Evolutionary conservation across 2,113 vertebrate genomes (phyloP), one percentile per base, ranked within the genome.

Genomic region (Pogona vitticeps): DNA sequence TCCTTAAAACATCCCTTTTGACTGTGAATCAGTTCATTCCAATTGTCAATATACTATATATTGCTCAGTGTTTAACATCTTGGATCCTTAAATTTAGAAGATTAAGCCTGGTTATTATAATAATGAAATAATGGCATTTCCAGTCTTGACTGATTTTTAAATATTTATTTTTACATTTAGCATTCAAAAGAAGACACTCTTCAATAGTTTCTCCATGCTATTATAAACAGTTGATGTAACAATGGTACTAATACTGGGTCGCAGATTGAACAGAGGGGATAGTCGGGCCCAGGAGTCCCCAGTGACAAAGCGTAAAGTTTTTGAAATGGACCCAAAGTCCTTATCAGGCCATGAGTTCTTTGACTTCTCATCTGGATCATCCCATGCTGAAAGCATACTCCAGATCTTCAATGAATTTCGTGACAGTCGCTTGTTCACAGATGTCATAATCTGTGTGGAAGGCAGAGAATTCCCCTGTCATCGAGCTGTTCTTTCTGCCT

Each of bases 201-300:
- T 88, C 75, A 8, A 81, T 86, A 87, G 94, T 95, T 96, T 97
- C 95, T 96, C 95, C 91, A 89, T 96, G 94, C 91, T 91, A 94
- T 91, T 95, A 91, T 97, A 96, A 94, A 93, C 95, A 95, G 91
- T 94, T 94, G 93, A 97, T 95, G 96, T 96, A 97, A 97, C 97
- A 97, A 99, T 99, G 99, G 99, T 99, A 96, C 97, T 99, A 97
- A 99, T 99, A 96, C 88, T 99, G 95, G 98, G 99, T 91, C 97
- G 99, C 94, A 97, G 99, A 95, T 92, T 99, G 94, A 99, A 97
- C 96, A 98, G 98, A 96, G 98, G 98, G 96, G 98, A 98, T 87
- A 97, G 97, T 3, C 97, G 96, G 91, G 97, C 97, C 90, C 98
- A 96, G 92, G 98, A 99, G 92, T 99, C 99, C 85, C 98, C 98